Conservation (phyloP, 2,797 vertebrate species). For the Hylomyscus alleni region DNA sequence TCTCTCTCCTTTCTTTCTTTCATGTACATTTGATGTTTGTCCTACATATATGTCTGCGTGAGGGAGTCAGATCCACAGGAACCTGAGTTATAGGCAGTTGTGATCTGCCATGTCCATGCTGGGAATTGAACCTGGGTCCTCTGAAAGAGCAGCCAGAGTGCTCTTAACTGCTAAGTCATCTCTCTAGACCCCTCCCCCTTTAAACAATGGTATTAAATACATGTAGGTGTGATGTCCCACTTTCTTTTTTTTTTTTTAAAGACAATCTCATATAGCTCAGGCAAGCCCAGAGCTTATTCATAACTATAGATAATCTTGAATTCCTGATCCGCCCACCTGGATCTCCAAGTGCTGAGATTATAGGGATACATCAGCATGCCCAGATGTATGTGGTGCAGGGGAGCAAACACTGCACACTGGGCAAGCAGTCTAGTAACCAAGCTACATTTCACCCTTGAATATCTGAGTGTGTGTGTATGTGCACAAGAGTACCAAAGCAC, state of each 20-base stretch:
- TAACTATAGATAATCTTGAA: neutral
- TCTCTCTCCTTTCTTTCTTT: neutral
- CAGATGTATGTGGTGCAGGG: neutral
- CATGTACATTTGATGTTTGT: neutral
- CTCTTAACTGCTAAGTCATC: neutral
- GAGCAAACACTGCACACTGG: neutral
- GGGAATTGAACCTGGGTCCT: neutral
- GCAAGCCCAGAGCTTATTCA: neutral
- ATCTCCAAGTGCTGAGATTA: neutral
- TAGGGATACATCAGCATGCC: neutral
- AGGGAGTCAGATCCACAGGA: neutral
- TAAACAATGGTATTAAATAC: conserved; percentile 4
- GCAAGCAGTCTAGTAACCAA: neutral
- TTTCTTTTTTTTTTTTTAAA: neutral
- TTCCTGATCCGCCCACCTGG: neutral
- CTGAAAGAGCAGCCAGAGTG: neutral
- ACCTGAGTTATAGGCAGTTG: neutral
- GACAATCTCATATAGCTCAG: neutral
- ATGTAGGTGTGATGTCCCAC: neutral
- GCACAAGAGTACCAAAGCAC: neutral
- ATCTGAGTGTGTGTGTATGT: neutral
- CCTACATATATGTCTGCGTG: neutral
- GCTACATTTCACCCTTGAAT: neutral
- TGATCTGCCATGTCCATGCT: neutral
- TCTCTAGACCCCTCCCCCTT: neutral